Conservation (phyloP, 2,797 vertebrate species). For the Harpagifer antarcticus region DNA sequence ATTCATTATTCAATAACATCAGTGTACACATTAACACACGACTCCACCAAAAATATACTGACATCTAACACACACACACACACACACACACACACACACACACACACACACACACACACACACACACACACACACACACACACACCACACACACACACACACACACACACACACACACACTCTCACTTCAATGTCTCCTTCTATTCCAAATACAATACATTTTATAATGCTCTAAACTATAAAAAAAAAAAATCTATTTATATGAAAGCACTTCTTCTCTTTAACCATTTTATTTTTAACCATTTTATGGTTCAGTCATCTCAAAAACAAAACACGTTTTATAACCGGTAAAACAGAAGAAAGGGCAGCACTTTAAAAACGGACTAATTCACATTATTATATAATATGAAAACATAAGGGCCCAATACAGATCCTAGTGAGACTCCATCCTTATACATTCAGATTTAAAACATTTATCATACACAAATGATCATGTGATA, state of each 20-base stretch:
- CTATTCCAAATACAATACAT: neutral
- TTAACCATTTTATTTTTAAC: neutral
- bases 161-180: neutral
- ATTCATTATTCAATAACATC: neutral
- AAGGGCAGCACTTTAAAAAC: neutral
- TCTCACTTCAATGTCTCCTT: too few species aligned
- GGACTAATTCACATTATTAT: neutral
- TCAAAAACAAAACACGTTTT: neutral
- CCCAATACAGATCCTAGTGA: neutral
- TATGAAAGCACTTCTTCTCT: neutral
- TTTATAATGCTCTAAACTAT: neutral
- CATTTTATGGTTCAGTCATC: neutral
- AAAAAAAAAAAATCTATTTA: neutral
- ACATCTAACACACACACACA: neutral
- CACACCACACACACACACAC: neutral
- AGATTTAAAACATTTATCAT: neutral
- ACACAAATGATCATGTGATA: neutral
- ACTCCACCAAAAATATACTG: neutral
- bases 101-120: constrained; percentile 1
- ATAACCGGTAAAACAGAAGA: neutral
- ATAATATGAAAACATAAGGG: too few species aligned
- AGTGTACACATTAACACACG: neutral
- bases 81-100: neutral
- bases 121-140: neutral
- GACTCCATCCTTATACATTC: neutral